Base-by-base conservation (phyloP, 1,140 invertebrate species). In the Euschistus heros region DNA sequence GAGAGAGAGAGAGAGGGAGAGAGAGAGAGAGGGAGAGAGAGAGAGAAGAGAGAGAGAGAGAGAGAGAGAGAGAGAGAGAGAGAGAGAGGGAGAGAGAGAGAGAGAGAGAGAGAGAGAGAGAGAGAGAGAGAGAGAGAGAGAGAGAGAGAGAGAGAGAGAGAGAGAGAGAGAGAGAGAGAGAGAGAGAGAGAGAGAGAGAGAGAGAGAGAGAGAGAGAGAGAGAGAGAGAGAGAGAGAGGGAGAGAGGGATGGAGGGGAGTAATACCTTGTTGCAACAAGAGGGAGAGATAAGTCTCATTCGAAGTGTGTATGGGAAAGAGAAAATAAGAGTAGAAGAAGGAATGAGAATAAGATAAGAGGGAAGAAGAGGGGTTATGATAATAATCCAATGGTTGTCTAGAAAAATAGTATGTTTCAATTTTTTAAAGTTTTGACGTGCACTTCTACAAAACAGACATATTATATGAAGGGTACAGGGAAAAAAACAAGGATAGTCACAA, bases 121-220 rank as follows among this genome's bases (percentile, higher is more conserved):
- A 62, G 61, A 42, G 14, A 42, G 27, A 44, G 61, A 62, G 37
- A 62, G 37, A 44, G 37, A 62, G 61, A 62, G 61, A 44, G 37
- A 62, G 33, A 62, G 37, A 62, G 61, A 62, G 61, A 42, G 37
- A 62, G 61, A 62, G 27, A 62, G 61, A 62, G 61, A 42, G 37
- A 62, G 61, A 44, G 37, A 62, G 61, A 37, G 61, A 24, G 37
- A 44, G 61, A 42, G 37, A 62, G 18, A 37, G 33, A 42, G 37
- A 44, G 37, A 42, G 33, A 44, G 37, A 24, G 37, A 44, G 37
- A 42, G 37, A 42, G 33, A 44, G 37, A 42, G n/a, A 18, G 37
- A 42, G 61, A 46, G 15, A 44, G 37, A 62, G 61, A 62, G 14
- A 44, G 61, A 62, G 61, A 33, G 37, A 62, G 61, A 62, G 37